phyloP scores from a whole-genome alignment of 2,797 vertebrate genomes.

The Aulostomus chinensis region DNA sequence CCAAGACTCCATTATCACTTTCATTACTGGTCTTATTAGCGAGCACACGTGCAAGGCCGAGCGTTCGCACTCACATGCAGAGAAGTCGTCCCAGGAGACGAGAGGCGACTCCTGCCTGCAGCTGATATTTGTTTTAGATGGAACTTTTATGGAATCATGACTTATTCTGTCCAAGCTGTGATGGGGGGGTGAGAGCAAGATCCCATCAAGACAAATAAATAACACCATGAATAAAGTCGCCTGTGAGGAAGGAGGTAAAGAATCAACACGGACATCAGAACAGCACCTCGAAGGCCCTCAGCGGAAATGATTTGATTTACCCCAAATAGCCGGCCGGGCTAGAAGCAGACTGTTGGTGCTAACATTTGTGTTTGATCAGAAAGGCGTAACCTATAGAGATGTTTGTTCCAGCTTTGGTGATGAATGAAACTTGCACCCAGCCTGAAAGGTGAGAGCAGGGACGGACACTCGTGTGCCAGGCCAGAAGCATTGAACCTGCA shows the following conservation, averaged over 20 bases:
- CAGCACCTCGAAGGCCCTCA: constrained; percentile 28
- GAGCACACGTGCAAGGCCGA: constrained; percentile 27
- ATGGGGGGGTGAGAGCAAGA: constrained; percentile 19
- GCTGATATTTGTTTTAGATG: constrained; percentile 39
- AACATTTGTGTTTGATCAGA: constrained; percentile 48
- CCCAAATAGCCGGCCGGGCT: constrained; percentile 9
- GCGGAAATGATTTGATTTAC: constrained; percentile 54
- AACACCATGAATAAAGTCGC: constrained; percentile 47
- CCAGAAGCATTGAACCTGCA: constrained; percentile 28
- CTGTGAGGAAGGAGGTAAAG: constrained; percentile 36
- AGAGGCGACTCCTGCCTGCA: constrained; percentile 13
- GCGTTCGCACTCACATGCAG: constrained; percentile 16
- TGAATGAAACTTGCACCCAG: constrained; percentile 61
- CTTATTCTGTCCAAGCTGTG: constrained; percentile 28
- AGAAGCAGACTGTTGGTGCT: constrained; percentile 4
- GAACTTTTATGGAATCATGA: constrained; percentile 38
- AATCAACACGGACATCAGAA: constrained; percentile 37
- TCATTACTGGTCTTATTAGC: constrained; percentile 68
- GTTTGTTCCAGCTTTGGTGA: constrained; percentile 54
- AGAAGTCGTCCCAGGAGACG: constrained; percentile 27
- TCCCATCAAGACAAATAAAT: constrained; percentile 51
- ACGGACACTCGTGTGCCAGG: constrained; percentile 42
- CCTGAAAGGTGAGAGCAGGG: constrained; percentile 52
- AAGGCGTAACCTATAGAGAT: constrained; percentile 37
- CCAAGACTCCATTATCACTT: constrained; percentile 66